Base-by-base conservation (phyloP, 2,888 invertebrate species). In the Loripinus fragilis region DNA sequence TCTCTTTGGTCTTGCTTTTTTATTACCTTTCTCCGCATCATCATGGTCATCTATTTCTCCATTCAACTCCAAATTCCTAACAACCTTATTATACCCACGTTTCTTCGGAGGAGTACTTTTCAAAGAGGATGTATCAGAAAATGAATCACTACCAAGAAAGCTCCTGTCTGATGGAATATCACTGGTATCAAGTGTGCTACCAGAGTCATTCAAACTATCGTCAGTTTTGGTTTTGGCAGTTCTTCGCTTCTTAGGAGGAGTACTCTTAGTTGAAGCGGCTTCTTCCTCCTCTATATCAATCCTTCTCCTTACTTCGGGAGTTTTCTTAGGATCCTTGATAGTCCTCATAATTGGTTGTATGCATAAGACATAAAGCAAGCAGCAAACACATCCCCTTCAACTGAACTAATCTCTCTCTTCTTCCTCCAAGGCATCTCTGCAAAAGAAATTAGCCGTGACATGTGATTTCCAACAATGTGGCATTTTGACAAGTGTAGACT, bases 31-130 rank as follows among this genome's bases (percentile, higher is more conserved):
- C 17, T 68, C 55, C 30, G 64, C 75, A 60, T 71, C 71, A 38
- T 42, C 41, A 71, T 66, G 30, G 23, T 41, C 23, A 71, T 77
- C 76, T 25, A 45, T 25, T 45, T 66, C 74, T 15, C 78, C 78
- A 80, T 83, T 86, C 15, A 80, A 50, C 74, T 83, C 81, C 55
- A 71, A 69, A 77, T 74, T 79, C 74, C 79, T 78, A 5, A 78
- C 33, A 30, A 83, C 30, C 35, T 78, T 78, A 25, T 76, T 72
- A 42, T 80, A 83, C 55, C 77, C 79, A 10, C 84, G 74, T 41
- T 84, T 84, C 35, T 84, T 84, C 17, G 81, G 84, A 23, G 84
- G 84, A 25, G 84, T 84, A 52, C 81, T 81, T 71, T 81, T 84
- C 12, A 80, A 35, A 12, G 81, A 81, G 10, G 84, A 84, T 23